Base-by-base conservation (phyloP, 2,113 vertebrate species). In the Rhinichthys klamathensis region DNA sequence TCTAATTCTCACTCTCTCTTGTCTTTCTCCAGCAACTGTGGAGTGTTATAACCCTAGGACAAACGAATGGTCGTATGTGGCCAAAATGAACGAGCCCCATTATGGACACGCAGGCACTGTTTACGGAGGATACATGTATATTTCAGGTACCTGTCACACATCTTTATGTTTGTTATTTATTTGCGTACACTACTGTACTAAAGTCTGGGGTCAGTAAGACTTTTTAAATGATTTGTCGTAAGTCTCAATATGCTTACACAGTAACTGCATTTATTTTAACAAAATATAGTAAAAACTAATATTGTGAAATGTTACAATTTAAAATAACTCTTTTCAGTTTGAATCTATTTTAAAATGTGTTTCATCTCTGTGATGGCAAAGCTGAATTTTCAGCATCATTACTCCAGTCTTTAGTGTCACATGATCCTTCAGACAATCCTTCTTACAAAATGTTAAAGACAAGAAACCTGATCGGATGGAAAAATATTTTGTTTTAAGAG, bases 11-110 rank as follows among this genome's bases (percentile, higher is more conserved):
- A 11, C 15, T 27, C 6, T 54, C 3, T 82, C 18, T 70, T 77
- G 21, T 75, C 9, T 38, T 63, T 51, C 46, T 77, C 11, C 18
- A 98, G 98, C 98, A 76, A 99, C 98, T 11, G 97, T 99, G 90
- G 98, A 99, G 90, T 99, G 97, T 94, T 99, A 99, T 92, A 99
- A 99, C 90, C 98, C 98, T 77, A 95, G 97, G 90, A 97, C 97
- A 88, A 99, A 99, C 11, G 98, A 99, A 90, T 99, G 98, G 98
- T 98, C 95, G 76, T 99, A 98, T 23, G 98, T 99, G 16, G 98
- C 98, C 80, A 99, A 99, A 94, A 99, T 99, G 98, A 99, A 96
- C 6, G 98, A 99, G 86, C 98, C 98, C 16, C 98, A 99, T 92
- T 99, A 99, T 67, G 98, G 98, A 56, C 98, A 99, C 0, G 98